Base-by-base conservation (phyloP, 2,888 invertebrate species). In the Lampropteryx suffumata region DNA sequence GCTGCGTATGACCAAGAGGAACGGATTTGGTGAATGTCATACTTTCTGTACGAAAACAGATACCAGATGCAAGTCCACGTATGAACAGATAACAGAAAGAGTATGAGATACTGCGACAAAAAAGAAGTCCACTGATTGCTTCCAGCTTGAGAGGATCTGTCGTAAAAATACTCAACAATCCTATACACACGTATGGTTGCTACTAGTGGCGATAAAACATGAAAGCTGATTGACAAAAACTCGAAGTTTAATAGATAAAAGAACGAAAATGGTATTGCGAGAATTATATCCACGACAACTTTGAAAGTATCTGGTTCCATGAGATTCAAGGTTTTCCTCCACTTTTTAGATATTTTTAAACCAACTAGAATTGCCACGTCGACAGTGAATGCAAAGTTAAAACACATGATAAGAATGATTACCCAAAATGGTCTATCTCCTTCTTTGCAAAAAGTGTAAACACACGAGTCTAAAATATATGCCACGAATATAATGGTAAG, bases 121-220 rank as follows among this genome's bases (percentile, higher is more conserved):
- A 90, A 90, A 14, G 85, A 84, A 10, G 83, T 83, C 85, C 89
- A 89, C 63, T 89, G 90, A 64, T 89, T 89, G 45, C 85, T 84
- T 13, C 90, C 89, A 24, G 89, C 86, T 75, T 83, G 80, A 8
- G 84, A 81, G n/a, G 84, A 82, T 71, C 80, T 84, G 12, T 76
- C 69, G 37, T 81, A 82, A 62, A 88, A 85, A 63, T 84, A 88
- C 63, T 82, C 77, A 37, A 87, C 62, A 35, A 91, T 80, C 62
- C 88, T 82, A 42, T 87, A 86, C 0, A 84, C 74, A 30, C 91
- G 79, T 42, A 85, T 58, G 1, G 82, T 76, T 5, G 88, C 83
- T 34, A 83, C 70, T 27, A 88, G 45, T 14, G 91, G 88, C 28
- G 82, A 81, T 52, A 88, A 76, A 1, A 75, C 71, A 49, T 84